Base-by-base conservation (phyloP, 2,113 vertebrate species). In the Spea bombifrons region DNA sequence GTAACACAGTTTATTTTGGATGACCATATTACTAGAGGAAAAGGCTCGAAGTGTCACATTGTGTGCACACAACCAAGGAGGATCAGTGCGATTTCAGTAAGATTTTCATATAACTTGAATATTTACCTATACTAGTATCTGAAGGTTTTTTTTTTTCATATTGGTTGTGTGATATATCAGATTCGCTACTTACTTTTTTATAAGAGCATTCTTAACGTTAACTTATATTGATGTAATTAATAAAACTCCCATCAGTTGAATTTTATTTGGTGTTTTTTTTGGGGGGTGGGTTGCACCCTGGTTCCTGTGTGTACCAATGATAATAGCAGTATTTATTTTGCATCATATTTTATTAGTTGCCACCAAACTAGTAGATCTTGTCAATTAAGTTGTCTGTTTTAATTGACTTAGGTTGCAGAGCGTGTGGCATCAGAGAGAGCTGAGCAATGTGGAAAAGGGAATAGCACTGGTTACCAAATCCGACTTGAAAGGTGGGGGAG, bases 1-100 rank as follows among this genome's bases (percentile, higher is more conserved):
- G 97, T 99, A 12, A 93, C 97, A 0, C 97, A 99, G 85, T 99
- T 99, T 88, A 96, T 99, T 87, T 86, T 99, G 75, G 97, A 99
- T 73, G 92, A 96, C 80, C 88, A 94, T 76, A 98, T 99, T 30
- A 90, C 91, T 76, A 89, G 88, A 50, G 93, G 94, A 50, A 83
- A 88, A 73, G 97, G 97, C 17, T 99, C 97, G 0, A 63, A 88
- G 0, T 99, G 97, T 88, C 88, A 96, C 8, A 92, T 99, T 45
- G 93, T 97, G 43, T 99, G 97, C 78, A 99, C 97, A 0, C 97
- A 99, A 84, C 97, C 97, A 0, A 89, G 96, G 17, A 93, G 96
- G 61, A 99, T 99, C 88, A 99, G 97, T 4, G 97, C 97, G 79
- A 99, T 99, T 84, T 98, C 97, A 0, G 97, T 98, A 90, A 81